A percentile compares a stretch with the other conserved stretches of the same genome.
These are phyloP conservation scores for Phaethornis superciliosus DNA, from an alignment of 2,113 vertebrate genomes.

Conservation along the genomic window DNA sequence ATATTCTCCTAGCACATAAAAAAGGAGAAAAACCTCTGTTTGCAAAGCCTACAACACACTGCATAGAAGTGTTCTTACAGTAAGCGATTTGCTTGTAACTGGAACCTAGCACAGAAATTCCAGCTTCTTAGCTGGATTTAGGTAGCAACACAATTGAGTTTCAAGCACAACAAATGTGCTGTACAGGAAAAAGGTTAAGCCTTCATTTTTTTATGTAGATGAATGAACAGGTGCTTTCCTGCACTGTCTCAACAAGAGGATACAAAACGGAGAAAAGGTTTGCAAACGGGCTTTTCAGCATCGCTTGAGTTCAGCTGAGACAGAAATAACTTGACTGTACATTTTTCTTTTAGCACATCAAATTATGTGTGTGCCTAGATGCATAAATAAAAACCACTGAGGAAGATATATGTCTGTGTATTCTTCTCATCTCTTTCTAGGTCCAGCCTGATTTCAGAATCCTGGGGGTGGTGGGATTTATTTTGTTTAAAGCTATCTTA, in stretches of 20 bases:
- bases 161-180: not conserved
- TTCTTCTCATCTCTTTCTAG: not conserved
- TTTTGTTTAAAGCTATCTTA: not conserved
- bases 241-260: not conserved
- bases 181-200: not conserved
- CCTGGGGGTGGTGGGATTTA: not conserved
- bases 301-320: not conserved
- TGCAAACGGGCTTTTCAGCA: not conserved
- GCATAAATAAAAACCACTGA: not conserved
- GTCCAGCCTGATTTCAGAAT: not conserved
- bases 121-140: not conserved
- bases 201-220: not conserved
- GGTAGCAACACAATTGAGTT: not conserved
- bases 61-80: not conserved
- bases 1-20: not conserved
- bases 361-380: not conserved
- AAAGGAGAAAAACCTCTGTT: not conserved
- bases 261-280: not conserved
- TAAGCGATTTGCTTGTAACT: not conserved
- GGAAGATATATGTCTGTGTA: fast-evolving
- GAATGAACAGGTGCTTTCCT: not conserved
- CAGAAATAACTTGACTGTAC: not conserved
- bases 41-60: not conserved
- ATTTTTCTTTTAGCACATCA: not conserved
- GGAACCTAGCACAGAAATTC: not conserved